These are phyloP conservation scores for Nesoenas mayeri DNA, from an alignment of 2,113 vertebrate genomes.

Conservation along the genomic window DNA sequence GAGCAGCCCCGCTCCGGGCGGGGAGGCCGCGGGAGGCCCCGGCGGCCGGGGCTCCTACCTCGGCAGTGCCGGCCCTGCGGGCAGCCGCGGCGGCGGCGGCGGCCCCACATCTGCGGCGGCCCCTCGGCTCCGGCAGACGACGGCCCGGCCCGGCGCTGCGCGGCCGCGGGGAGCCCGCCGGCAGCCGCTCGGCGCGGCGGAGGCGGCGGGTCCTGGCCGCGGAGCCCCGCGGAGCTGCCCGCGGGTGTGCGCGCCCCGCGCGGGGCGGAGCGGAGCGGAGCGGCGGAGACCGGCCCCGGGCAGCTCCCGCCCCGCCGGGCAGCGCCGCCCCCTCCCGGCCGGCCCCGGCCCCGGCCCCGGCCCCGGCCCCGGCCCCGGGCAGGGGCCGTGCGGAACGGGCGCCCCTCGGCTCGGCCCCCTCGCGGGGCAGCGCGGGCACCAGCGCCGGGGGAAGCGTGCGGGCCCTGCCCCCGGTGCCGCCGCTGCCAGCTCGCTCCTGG, in stretches of 20 bases:
- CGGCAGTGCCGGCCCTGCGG: constrained; percentile 34
- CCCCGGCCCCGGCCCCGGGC: not conserved
- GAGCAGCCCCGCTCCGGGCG: not conserved
- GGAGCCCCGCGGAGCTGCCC: no score
- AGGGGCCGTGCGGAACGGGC: not conserved
- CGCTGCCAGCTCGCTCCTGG: no score
- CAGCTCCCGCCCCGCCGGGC: not conserved
- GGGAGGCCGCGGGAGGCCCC: not conserved
- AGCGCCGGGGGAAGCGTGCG: not conserved
- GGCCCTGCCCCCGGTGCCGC: not conserved
- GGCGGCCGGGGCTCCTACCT: constrained; percentile 23
- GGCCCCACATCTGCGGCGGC: constrained; percentile 14
- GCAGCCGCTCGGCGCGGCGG: no score
- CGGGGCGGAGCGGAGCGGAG: not conserved
- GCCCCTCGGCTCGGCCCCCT: no score
- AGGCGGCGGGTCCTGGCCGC: no score
- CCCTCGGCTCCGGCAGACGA: not conserved
- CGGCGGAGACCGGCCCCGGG: not conserved
- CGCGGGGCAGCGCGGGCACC: no score
- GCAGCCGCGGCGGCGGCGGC: not conserved
- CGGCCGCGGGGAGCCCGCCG: no score
- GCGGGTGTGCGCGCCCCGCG: not conserved
- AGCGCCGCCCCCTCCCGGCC: not conserved
- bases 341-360: not conserved
- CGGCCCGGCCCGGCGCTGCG: not conserved